A percentile compares a stretch with the other conserved stretches of the same genome.
These are phyloP conservation scores for Furcifer pardalis DNA, from an alignment of 2,797 vertebrate genomes.

Conservation along the genomic window DNA sequence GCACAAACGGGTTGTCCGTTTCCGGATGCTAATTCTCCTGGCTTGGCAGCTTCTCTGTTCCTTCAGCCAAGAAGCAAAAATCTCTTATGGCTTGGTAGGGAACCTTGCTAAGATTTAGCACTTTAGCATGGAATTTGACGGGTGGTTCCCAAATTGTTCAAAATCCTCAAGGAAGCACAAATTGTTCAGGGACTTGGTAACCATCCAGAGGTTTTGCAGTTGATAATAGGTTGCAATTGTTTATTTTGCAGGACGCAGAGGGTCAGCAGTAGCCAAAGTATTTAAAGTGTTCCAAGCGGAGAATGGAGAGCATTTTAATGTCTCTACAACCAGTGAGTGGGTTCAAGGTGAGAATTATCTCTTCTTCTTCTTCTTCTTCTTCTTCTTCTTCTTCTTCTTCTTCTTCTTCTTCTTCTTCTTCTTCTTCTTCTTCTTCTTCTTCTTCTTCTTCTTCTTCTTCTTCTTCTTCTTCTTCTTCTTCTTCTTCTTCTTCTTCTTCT, in stretches of 20 bases:
- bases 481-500: no score
- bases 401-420: no score
- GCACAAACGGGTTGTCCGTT: background rate
- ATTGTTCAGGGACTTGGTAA: background rate
- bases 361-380: no score
- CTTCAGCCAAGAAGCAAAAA: background rate
- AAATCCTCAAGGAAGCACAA: background rate
- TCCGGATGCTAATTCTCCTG: background rate
- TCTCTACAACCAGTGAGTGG: constrained; percentile 91
- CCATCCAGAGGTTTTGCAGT: rapidly evolving
- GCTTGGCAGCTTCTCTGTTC: constrained; percentile 28
- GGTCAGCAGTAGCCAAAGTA: constrained; percentile 86
- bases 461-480: no score
- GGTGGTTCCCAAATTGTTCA: constrained; percentile 22
- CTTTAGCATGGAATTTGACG: constrained; percentile 36
- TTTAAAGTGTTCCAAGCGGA: constrained; percentile 82
- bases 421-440: no score
- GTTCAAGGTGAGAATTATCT: constrained; percentile 86
- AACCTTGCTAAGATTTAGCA: constrained; percentile 27
- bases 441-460: no score
- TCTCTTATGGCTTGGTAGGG: constrained; percentile 26
- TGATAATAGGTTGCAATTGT: background rate
- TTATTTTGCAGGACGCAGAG: constrained; percentile 81
- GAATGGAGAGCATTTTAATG: constrained; percentile 84
- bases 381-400: no score